phyloP scores from a whole-genome alignment of 1,140 invertebrate species.

The Alviniconcha marisindica region DNA sequence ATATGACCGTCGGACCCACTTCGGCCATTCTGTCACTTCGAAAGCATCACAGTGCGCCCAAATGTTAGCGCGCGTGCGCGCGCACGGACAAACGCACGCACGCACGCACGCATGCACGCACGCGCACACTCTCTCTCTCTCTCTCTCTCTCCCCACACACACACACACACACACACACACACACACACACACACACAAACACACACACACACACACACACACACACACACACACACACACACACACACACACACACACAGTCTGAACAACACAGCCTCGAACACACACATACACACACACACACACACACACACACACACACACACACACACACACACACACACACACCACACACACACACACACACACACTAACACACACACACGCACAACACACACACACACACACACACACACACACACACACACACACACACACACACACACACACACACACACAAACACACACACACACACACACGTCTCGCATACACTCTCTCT shows the following conservation, averaged over 20 bases:
- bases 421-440: background rate
- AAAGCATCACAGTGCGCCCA: no score
- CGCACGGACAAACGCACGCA: no score
- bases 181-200: background rate
- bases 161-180: background rate
- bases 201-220: background rate
- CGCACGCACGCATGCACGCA: background rate
- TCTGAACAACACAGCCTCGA: background rate
- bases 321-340: no score
- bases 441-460: background rate
- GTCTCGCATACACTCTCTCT: no score
- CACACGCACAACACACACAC: background rate
- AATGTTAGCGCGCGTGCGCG: no score
- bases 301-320: background rate
- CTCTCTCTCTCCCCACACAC: background rate
- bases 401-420: background rate
- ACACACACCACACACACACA: conserved; percentile 7
- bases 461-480: no score
- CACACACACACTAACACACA: background rate
- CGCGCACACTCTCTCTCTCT: background rate
- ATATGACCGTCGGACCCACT: no score
- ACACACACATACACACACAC: background rate
- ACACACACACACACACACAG: background rate
- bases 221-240: background rate
- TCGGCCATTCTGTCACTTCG: no score